A percentile compares a stretch with the other conserved stretches of the same genome.
These are phyloP conservation scores for Eupithecia vulgata DNA, from an alignment of 2,888 invertebrate genomes.

Conservation along the genomic window DNA sequence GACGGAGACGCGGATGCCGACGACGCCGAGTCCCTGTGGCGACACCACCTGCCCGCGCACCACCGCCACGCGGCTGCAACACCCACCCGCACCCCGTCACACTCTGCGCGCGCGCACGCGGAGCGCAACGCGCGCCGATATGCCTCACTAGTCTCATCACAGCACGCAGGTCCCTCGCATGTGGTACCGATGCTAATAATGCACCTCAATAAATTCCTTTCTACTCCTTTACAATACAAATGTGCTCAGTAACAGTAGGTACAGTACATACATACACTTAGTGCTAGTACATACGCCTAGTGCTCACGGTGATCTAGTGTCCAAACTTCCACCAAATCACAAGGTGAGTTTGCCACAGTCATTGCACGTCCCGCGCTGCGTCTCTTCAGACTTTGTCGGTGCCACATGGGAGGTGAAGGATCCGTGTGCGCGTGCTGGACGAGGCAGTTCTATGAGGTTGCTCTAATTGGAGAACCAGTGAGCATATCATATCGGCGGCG, in stretches of 20 bases:
- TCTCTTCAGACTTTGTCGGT: too few relatives aligned
- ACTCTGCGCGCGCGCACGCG: background rate
- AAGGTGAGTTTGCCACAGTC: background rate
- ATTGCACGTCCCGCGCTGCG: too few relatives aligned
- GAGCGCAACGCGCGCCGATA: background rate
- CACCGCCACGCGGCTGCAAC: slow-evolving; percentile 97
- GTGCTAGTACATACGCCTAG: background rate
- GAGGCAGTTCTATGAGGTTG: background rate
- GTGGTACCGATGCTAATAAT: background rate
- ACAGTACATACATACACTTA: background rate
- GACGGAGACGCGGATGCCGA: slow-evolving; percentile 98
- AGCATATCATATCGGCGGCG: slow-evolving; percentile 16
- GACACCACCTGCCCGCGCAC: slow-evolving; percentile 98
- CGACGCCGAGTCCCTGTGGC: slow-evolving; percentile 96
- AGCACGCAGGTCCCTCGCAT: background rate
- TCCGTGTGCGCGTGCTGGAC: background rate
- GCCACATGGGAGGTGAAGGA: background rate
- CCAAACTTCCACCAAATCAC: background rate
- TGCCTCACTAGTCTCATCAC: background rate
- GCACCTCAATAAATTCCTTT: too few relatives aligned
- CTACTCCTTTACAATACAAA: background rate
- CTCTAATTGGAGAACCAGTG: background rate
- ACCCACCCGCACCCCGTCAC: slow-evolving; percentile 62
- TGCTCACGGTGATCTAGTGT: background rate
- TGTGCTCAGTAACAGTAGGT: background rate